Evolutionary conservation across 2,797 vertebrate species (phyloP).

Genomic region (Darevskia mixta): DNA sequence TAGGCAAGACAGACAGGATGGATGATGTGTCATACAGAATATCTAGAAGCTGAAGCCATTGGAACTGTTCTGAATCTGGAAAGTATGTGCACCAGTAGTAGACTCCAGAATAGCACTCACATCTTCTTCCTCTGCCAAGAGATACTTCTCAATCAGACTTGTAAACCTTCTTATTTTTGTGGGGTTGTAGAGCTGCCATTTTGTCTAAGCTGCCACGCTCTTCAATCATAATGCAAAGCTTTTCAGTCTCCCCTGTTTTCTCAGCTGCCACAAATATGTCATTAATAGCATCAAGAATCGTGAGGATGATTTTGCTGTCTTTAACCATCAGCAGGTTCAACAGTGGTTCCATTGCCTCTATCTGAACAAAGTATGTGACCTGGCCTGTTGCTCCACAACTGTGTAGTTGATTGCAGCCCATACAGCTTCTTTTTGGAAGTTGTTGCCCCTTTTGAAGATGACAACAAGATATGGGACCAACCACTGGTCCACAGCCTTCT

Average conservation of each 20-base stretch:
- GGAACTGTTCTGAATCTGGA: slow-evolving; percentile 85
- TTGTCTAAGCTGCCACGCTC: slow-evolving; percentile 93
- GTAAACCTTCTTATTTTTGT: slow-evolving; percentile 94
- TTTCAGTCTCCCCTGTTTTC: slow-evolving; percentile 93
- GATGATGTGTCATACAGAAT: slow-evolving; percentile 31
- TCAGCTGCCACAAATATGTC: slow-evolving; percentile 97
- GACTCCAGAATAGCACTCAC: slow-evolving; percentile 86
- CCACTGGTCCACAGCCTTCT: slow-evolving; percentile 91
- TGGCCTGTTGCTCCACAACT: slow-evolving; percentile 95
- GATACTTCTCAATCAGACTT: slow-evolving; percentile 97
- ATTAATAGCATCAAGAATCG: slow-evolving; percentile 93
- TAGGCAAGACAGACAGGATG: slow-evolving; percentile 56
- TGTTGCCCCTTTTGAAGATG: slow-evolving; percentile 88
- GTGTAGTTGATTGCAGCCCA: slow-evolving; percentile 98
- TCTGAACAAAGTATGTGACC: slow-evolving; percentile 92
- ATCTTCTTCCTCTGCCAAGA: slow-evolving; percentile 92
- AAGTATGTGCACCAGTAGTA: slow-evolving; percentile 87
- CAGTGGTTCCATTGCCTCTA: slow-evolving; percentile 90
- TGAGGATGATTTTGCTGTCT: slow-evolving; percentile 87
- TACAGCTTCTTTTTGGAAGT: slow-evolving; percentile 96
- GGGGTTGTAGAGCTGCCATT: slow-evolving; percentile 92
- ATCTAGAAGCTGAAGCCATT: slow-evolving; percentile 90
- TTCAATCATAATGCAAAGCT: slow-evolving; percentile 94
- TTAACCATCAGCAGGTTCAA: slow-evolving; percentile 87
- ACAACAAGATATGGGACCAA: slow-evolving; percentile 89